These are phyloP conservation scores for Entomyzon cyanotis DNA, from an alignment of 2,113 vertebrate genomes.

Conservation along the genomic window DNA sequence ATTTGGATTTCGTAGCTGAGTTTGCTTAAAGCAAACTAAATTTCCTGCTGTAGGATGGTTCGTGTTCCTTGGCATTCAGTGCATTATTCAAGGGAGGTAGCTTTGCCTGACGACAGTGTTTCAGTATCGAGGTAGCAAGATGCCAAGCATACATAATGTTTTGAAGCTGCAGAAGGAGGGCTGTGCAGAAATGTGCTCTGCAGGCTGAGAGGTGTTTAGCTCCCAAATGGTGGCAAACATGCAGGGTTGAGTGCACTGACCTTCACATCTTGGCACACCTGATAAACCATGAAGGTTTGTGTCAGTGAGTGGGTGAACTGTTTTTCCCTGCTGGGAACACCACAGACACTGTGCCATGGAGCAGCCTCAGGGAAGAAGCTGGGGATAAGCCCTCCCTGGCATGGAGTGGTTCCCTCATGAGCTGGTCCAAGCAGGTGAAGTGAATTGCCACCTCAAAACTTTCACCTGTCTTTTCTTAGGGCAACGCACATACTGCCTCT, in stretches of 20 bases:
- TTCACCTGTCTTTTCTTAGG: background rate
- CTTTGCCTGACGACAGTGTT: background rate
- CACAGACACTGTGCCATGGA: background rate
- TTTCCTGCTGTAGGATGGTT: background rate
- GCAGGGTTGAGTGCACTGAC: background rate
- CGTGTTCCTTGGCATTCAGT: background rate
- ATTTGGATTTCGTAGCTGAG: background rate
- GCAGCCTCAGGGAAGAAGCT: fast-evolving
- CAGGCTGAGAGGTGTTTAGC: background rate
- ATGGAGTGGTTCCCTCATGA: background rate
- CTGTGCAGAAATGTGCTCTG: background rate
- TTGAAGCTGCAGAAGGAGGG: background rate
- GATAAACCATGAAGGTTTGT: background rate
- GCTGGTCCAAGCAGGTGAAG: background rate
- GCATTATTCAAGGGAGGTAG: background rate
- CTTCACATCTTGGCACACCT: background rate
- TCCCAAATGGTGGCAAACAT: background rate
- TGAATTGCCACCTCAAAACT: background rate
- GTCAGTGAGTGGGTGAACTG: background rate
- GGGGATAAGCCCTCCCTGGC: background rate
- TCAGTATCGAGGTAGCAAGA: background rate
- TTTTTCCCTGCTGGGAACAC: background rate
- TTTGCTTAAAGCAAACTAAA: background rate
- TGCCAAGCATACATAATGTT: background rate
- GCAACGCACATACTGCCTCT: background rate